Evolutionary conservation across 2,797 vertebrate genomes (phyloP), one percentile per base, ranked within the genome.

Genomic region (Bovichtus diacanthus): DNA sequence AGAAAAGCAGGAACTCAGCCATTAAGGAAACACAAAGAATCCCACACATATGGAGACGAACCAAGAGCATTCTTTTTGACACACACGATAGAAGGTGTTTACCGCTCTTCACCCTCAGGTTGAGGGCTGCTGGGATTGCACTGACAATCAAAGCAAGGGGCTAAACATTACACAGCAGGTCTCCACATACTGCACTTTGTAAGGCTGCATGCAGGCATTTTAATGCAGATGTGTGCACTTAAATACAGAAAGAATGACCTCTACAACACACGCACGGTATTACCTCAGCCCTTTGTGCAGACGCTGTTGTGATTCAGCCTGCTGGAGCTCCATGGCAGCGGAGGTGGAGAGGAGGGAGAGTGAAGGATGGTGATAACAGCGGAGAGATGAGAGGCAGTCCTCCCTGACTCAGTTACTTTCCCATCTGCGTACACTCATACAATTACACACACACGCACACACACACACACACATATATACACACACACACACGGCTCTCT

Each of bases 201-300:
- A 31, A 65, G 69, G 55, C 76, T 83, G 80, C 90, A 90, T 83
- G 84, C 83, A 81, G 78, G 19, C 67, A 39, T 62, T 46, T 70
- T 63, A 69, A 3, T 51, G 53, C 63, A 76, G 46, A 76, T 70
- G 79, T 74, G 50, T 75, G 59, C 54, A 16, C 68, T 63, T 15
- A 15, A 38, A 56, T 15, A 69, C 34, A 72, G n/a, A 49, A 25
- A 70, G 7, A 39, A 31, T 23, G 16, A 38, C 62, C 25, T 41
- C 6, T 5, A 60, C 5, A 62, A 65, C 36, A 67, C 44, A 23
- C 4, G 65, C 65, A 82, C 41, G 58, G 67, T 23, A 47, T 89
- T 94, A 95, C 94, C 94, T 95, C 84, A 87, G 88, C 79, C 76
- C 82, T 87, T 79, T 88, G 56, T 90, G 89, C 82, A 82, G 90